Evolutionary conservation across 1,140 invertebrate genomes (phyloP).

Genomic region (Brachionus plicatilis): DNA sequence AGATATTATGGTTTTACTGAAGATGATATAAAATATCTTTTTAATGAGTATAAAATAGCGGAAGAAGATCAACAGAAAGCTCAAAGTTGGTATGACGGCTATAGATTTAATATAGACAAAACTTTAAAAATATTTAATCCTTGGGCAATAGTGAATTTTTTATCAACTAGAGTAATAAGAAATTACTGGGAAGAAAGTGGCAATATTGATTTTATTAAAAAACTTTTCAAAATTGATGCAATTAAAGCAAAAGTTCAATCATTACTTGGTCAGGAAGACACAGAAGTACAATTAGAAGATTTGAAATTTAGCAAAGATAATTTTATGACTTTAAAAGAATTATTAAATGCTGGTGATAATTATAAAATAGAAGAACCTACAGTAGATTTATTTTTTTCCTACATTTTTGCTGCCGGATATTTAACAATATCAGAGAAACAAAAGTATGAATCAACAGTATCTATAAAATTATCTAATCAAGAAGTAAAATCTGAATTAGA

Average conservation of each 20-base stretch:
- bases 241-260: constrained; percentile 14
- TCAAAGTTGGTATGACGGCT: constrained; percentile 12
- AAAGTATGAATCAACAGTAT: neutral
- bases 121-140: neutral
- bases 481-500: neutral
- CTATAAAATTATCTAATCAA: neutral
- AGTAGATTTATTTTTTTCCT: neutral
- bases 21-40: constrained; percentile 17
- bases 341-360: neutral
- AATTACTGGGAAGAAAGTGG: constrained; percentile 25
- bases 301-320: neutral
- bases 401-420: neutral
- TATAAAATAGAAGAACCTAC: neutral
- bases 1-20: constrained; percentile 26
- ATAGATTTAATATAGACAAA: neutral
- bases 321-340: neutral
- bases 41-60: constrained; percentile 16
- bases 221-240: constrained; percentile 6
- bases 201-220: constrained; percentile 10
- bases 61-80: neutral
- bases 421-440: neutral
- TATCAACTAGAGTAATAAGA: neutral
- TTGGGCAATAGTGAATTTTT: constrained; percentile 11
- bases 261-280: neutral
- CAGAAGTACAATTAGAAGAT: neutral